Evolutionary conservation across 2,113 vertebrate genomes (phyloP).

Genomic region (Malurus elegans): DNA sequence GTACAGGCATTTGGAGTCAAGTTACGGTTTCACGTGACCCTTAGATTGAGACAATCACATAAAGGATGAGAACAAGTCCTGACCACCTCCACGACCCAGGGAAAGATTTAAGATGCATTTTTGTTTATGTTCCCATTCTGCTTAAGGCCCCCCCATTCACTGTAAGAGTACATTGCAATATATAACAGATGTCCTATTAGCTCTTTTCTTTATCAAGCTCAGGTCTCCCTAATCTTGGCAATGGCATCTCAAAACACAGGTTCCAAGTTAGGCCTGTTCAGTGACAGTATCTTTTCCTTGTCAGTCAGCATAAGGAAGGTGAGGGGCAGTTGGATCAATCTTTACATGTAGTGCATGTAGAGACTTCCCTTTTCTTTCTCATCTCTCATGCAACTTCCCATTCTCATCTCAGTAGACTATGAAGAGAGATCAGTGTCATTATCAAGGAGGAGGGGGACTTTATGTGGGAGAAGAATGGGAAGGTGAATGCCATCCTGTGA

Average conservation of each 20-base stretch:
- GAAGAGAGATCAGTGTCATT: neutral
- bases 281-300: neutral
- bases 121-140: too few relatives aligned
- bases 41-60: neutral
- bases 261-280: neutral
- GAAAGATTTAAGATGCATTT: neutral
- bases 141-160: too few relatives aligned
- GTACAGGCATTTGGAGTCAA: accelerated
- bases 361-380: neutral
- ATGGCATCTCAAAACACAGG: accelerated
- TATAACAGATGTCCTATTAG: neutral
- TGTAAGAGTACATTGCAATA: too few relatives aligned
- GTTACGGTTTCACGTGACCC: neutral
- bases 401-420: neutral
- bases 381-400: neutral
- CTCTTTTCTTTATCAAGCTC: neutral
- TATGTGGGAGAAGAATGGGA: neutral
- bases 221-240: neutral
- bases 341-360: neutral
- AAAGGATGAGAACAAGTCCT: neutral
- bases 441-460: neutral
- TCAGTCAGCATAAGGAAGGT: neutral
- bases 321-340: accelerated
- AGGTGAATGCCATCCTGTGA: neutral
- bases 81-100: neutral